phyloP scores from a whole-genome alignment of 2,113 vertebrate species.

The Oncorhynchus masou region DNA sequence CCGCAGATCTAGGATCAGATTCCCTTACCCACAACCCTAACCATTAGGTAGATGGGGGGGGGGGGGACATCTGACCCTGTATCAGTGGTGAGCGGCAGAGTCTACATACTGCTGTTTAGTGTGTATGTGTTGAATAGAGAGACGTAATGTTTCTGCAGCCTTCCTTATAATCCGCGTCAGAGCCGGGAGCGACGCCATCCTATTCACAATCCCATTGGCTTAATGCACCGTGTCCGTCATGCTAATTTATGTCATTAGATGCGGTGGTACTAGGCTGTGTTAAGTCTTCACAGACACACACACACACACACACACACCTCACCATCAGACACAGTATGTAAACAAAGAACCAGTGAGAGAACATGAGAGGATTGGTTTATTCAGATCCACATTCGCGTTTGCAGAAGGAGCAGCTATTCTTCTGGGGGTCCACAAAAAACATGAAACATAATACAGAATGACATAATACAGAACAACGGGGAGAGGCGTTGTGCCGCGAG shows the following conservation, averaged over 20 bases:
- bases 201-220: constrained; percentile 18
- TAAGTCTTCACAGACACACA: not conserved
- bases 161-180: not conserved
- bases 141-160: constrained; percentile 8
- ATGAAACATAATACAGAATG: no score
- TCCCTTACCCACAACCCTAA: not conserved
- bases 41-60: not conserved
- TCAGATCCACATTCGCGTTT: no score
- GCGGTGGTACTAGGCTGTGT: not conserved
- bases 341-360: not conserved
- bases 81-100: not conserved
- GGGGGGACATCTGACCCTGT: not conserved
- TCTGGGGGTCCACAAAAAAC: no score
- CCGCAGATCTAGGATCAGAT: not conserved
- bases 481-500: no score
- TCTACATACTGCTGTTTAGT: not conserved
- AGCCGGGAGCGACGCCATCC: not conserved
- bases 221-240: constrained; percentile 9
- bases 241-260: constrained; percentile 6
- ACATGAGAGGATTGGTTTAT: no score
- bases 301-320: not conserved
- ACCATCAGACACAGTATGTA: not conserved
- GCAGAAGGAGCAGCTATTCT: no score
- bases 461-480: no score
- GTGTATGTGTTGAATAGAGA: not conserved